A percentile compares a stretch with the other conserved stretches of the same genome.
These are phyloP conservation scores for Aplysina aerophoba DNA, from an alignment of 37 sponge, comb jelly and placozoan species.

Conservation along the genomic window DNA sequence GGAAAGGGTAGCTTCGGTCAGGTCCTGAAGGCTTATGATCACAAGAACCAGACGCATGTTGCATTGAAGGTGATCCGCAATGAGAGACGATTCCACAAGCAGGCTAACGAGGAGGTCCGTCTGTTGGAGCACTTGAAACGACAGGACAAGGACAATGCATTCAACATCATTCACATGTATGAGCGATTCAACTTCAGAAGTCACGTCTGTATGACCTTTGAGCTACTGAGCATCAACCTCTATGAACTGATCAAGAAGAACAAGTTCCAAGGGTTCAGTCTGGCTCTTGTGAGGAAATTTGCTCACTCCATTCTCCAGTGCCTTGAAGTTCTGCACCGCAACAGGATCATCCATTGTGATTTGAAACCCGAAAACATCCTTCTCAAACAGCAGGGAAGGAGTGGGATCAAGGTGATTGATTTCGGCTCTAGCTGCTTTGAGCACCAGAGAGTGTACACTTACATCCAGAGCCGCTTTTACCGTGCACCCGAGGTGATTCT, in stretches of 20 bases:
- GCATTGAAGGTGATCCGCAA: conserved; percentile 96
- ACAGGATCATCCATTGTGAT: conserved; percentile 99
- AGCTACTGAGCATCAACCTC: conserved; percentile 96
- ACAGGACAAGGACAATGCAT: conserved; percentile 89
- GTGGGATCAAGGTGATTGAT: conserved; percentile 97
- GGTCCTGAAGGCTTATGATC: conserved; percentile 96
- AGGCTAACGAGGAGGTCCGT: conserved; percentile 92
- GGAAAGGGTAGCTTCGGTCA: conserved; percentile 99
- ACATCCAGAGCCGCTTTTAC: conserved; percentile 97
- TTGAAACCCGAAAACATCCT: conserved; percentile 98
- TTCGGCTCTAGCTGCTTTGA: conserved; percentile 97
- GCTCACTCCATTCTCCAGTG: conserved; percentile 97
- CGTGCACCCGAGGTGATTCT: conserved; percentile 96
- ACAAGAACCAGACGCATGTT: conserved; percentile 90
- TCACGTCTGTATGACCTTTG: conserved; percentile 98
- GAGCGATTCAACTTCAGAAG: conserved; percentile 95
- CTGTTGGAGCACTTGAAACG: conserved; percentile 91
- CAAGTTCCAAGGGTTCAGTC: conserved; percentile 98
- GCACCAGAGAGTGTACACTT: conserved; percentile 94
- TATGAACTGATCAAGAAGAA: conserved; percentile 99
- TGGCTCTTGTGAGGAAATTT: conserved; percentile 96
- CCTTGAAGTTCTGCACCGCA: conserved; percentile 87
- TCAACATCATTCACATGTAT: conserved; percentile 93
- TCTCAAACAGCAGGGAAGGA: conserved; percentile 89
- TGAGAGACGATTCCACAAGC: conserved; percentile 96